Evolutionary conservation across 2,113 vertebrate species (phyloP).

Genomic region (Toxostoma redivivum): DNA sequence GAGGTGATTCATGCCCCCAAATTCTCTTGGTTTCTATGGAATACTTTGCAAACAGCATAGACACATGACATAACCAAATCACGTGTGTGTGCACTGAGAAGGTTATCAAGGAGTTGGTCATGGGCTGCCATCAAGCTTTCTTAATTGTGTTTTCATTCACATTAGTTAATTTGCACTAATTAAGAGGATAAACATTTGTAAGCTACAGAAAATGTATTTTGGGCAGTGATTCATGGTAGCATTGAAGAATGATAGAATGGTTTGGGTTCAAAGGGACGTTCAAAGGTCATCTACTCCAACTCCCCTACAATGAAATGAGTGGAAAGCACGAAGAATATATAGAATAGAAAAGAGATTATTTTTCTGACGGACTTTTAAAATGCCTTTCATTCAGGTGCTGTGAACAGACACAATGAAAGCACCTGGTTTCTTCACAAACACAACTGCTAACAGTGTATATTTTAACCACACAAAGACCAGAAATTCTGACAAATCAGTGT

Average conservation of each 20-base stretch:
- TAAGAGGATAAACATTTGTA: not conserved
- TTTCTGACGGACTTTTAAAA: not conserved
- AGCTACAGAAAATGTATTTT: not conserved
- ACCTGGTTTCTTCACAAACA: not conserved
- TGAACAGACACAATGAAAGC: not conserved
- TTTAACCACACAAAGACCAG: not conserved
- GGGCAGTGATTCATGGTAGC: not conserved
- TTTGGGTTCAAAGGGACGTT: not conserved
- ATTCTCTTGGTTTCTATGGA: constrained; percentile 17
- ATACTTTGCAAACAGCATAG: constrained; percentile 5
- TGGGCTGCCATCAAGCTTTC: not conserved
- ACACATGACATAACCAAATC: not conserved
- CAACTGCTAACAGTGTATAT: not conserved
- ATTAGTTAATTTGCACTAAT: not conserved
- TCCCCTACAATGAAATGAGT: not conserved
- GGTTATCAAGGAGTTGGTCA: not conserved
- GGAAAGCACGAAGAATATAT: not conserved
- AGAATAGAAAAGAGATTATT: not conserved
- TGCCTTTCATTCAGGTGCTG: not conserved
- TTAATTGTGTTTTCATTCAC: not conserved
- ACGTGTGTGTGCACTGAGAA: rapidly evolving
- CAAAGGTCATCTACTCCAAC: not conserved
- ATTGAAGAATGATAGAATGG: not conserved
- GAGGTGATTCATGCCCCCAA: not conserved
- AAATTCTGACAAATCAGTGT: not conserved